Conservation (phyloP, 2,797 vertebrate genomes). For the Syncerus caffer region DNA sequence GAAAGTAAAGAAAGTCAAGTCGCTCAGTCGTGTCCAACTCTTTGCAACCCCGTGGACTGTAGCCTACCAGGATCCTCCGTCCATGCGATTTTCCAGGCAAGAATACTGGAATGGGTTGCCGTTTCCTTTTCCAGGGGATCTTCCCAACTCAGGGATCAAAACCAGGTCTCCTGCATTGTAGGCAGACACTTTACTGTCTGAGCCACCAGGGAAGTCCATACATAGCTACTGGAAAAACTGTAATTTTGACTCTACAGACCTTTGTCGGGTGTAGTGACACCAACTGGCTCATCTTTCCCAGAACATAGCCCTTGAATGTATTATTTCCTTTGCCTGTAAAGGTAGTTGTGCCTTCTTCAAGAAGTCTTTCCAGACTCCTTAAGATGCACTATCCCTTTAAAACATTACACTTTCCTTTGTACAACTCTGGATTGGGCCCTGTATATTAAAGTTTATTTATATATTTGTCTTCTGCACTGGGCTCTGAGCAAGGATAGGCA, state of each 20-base stretch:
- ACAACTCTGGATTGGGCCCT: not conserved
- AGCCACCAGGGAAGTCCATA: not conserved
- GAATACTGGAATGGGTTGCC: not conserved
- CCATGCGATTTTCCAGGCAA: not conserved
- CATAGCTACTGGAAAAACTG: not conserved
- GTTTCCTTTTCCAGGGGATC: not conserved
- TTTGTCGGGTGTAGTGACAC: not conserved
- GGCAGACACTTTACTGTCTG: not conserved
- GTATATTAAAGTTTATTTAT: not conserved
- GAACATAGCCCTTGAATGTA: not conserved
- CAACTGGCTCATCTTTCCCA: not conserved
- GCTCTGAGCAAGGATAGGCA: not conserved
- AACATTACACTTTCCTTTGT: not conserved
- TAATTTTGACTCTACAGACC: not conserved
- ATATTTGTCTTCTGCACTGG: not conserved
- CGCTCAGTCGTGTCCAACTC: accelerated
- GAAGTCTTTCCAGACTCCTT: not conserved
- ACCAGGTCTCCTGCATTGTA: not conserved
- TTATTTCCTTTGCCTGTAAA: not conserved
- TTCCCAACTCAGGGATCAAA: not conserved
- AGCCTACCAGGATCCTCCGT: not conserved
- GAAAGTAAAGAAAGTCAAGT: not conserved
- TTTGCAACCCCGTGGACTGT: not conserved
- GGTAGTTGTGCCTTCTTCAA: not conserved
- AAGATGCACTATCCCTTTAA: not conserved